These are phyloP conservation scores for Labrus mixtus DNA, from an alignment of 2,113 vertebrate genomes.

Conservation along the genomic window DNA sequence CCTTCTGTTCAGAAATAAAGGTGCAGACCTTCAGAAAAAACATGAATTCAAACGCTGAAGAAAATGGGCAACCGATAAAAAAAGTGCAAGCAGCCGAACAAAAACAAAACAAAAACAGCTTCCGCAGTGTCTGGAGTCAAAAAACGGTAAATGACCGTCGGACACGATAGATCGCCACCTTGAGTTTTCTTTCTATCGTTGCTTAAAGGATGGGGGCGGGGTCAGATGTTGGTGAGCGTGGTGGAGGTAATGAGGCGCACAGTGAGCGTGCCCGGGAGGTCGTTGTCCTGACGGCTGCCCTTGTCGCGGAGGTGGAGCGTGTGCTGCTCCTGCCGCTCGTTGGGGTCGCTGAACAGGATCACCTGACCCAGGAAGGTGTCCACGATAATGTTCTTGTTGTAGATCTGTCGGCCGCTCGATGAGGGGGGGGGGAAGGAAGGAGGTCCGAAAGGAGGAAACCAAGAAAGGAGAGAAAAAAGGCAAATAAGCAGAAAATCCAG, in stretches of 20 bases:
- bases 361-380: constrained; percentile 98
- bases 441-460: neutral
- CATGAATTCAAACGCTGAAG: neutral
- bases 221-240: constrained; percentile 89
- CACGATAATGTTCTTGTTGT: constrained; percentile 90
- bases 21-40: constrained; percentile 18
- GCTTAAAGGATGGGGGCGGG: constrained; percentile 28
- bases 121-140: neutral
- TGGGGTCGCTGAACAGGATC: constrained; percentile 87
- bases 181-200: neutral
- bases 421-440: constrained; percentile 25
- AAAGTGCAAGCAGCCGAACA: constrained; percentile 29
- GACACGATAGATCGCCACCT: constrained; percentile 2
- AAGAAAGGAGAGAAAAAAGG: constrained; percentile 10
- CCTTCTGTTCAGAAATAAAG: neutral
- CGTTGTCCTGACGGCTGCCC: constrained; percentile 86
- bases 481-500: neutral
- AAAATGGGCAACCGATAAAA: constrained; percentile 7
- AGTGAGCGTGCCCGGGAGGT: constrained; percentile 89
- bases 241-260: constrained; percentile 90
- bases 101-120: too few species aligned
- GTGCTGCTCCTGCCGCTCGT: constrained; percentile 89
- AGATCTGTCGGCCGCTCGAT: constrained; percentile 75
- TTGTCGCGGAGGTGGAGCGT: constrained; percentile 92
- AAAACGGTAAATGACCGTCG: neutral